These are phyloP conservation scores for Calameuta idolon DNA, from an alignment of 2,888 invertebrate genomes.

Conservation along the genomic window DNA sequence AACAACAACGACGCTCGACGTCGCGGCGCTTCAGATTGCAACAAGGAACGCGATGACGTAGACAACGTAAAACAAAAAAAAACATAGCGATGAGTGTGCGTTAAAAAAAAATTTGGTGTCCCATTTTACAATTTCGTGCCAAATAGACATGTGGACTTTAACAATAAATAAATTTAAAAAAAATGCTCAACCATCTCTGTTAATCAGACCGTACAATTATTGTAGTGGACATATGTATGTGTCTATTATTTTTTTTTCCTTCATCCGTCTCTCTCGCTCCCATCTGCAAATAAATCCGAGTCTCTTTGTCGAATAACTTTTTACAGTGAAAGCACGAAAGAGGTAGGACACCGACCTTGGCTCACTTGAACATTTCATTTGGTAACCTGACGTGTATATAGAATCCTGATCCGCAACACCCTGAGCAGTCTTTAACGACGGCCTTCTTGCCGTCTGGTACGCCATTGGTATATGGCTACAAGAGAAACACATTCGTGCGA, in stretches of 20 bases:
- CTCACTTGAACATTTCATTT: slow-evolving; percentile 40
- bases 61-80: neutral
- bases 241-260: neutral
- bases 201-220: neutral
- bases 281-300: neutral
- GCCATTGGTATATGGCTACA: neutral
- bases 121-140: neutral
- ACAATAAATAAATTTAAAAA: neutral
- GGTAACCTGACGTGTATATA: slow-evolving; percentile 30
- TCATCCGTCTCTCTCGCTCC: neutral
- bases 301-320: neutral
- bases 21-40: neutral
- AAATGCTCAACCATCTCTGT: neutral
- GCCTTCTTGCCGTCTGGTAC: slow-evolving; percentile 26
- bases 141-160: neutral
- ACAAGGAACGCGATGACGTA: neutral
- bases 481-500: neutral
- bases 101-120: neutral
- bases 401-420: slow-evolving; percentile 23
- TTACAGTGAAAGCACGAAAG: slow-evolving; percentile 26
- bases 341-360: slow-evolving; percentile 30
- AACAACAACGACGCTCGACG: neutral
- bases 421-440: slow-evolving; percentile 30
- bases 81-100: neutral
- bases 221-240: neutral